Evolutionary conservation across 37 sponge, comb jelly and placozoan genomes (phyloP), one percentile per base, ranked within the genome.

Genomic region (Aphrocallistes beatrix): DNA sequence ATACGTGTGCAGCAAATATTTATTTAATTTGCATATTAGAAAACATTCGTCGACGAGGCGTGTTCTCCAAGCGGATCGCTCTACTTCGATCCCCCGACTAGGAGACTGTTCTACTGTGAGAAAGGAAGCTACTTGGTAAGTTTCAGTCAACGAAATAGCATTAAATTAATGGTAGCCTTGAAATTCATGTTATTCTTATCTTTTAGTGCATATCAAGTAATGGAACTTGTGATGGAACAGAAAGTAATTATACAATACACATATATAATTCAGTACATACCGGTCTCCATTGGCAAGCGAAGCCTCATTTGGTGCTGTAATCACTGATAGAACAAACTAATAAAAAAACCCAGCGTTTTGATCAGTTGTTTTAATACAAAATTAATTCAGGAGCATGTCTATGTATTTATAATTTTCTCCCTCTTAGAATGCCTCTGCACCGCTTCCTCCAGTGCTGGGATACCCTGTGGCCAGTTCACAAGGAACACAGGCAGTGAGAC

Each of bases 161-260:
- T 60, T n/a, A n/a, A n/a, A n/a, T n/a, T n/a, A n/a, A n/a, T 13
- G 6, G 13, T 42, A 42, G 13, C 45, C 45, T 42, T 6, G 45
- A 16, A 42, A 16, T 42, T 60, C 10, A 25, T 60, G n/a, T 3
- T 13, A 28, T 19, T 60, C n/a, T 60, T 60, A 25, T 28, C 25
- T 60, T 19, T 60, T 60, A 60, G 75, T 60, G 75, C n/a, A 28
- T 60, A 32, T 60, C 75, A 21, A 60, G 75, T 60, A 60, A 60
- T 13, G 75, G n/a, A 3, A 60, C 75, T 3, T 60, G 75, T 28
- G 75, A 60, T 19, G 75, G 75, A 60, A 30, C 3, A 13, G n/a
- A 32, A 13, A 1, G 75, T 60, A 60, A 60, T 19, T 60, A 19
- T 19, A 21, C n/a, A n/a, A n/a, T n/a, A n/a, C n/a, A n/a, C n/a